phyloP scores from a whole-genome alignment of 2,888 invertebrate genomes.

The Hylaea fasciaria region DNA sequence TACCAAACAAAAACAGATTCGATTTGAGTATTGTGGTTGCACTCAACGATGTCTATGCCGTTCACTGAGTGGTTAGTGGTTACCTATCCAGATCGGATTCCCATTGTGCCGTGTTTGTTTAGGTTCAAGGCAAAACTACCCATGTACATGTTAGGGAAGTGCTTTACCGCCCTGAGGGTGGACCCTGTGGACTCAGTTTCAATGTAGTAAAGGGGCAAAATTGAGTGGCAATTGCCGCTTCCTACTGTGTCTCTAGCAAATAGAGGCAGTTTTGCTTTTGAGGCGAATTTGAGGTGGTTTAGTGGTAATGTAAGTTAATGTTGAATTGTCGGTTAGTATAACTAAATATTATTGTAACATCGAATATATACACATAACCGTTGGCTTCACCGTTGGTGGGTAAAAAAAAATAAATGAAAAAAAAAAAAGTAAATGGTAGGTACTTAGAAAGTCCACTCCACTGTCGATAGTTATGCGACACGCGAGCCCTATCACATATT shows the following conservation, averaged over 20 bases:
- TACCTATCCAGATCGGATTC: constrained; percentile 32
- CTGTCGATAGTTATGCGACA: no score
- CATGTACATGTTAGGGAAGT: constrained; percentile 26
- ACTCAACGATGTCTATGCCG: constrained; percentile 33
- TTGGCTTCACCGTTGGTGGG: no score
- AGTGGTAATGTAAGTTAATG: constrained; percentile 5
- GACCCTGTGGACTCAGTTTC: constrained; percentile 7
- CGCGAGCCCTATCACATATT: no score
- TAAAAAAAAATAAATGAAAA: no score
- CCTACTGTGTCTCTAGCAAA: neutral
- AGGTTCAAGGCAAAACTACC: constrained; percentile 39
- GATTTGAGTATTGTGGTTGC: constrained; percentile 41
- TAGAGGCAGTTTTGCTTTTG: constrained; percentile 19
- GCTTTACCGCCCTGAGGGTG: neutral
- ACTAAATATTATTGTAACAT: no score
- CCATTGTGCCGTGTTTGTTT: constrained; percentile 40
- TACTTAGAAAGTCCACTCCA: no score
- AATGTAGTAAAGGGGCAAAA: constrained; percentile 2
- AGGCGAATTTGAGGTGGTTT: constrained; percentile 14
- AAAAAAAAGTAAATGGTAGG: no score
- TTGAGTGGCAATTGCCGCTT: constrained; percentile 3
- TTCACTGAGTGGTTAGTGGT: constrained; percentile 28
- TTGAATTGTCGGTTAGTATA: neutral
- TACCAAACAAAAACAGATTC: constrained; percentile 41
- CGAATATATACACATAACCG: no score